These are phyloP conservation scores for Globia sparganii DNA, from an alignment of 2,888 invertebrate species.

Conservation along the genomic window DNA sequence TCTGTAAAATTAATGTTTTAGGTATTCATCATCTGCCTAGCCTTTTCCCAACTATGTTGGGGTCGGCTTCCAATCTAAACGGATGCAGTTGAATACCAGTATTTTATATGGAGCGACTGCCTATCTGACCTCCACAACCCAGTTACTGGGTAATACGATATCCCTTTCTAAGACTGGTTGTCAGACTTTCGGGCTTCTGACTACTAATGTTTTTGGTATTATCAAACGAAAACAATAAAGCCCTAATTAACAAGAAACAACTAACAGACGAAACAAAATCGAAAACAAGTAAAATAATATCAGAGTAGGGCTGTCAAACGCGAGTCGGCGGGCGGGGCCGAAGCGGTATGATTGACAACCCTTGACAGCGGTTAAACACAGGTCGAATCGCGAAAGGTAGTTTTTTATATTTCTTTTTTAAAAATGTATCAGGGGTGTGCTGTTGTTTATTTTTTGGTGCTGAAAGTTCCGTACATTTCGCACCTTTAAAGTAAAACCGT, in stretches of 20 bases:
- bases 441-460: conserved; percentile 55
- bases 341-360: conserved; percentile 83
- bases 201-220: neutral
- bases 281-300: conserved; percentile 67
- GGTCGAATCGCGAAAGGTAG: conserved; percentile 87
- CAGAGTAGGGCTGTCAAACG: conserved; percentile 74
- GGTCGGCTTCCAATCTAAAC: no score
- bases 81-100: no score
- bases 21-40: no score
- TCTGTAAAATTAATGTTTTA: neutral
- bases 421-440: conserved; percentile 64
- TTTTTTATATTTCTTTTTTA: conserved; percentile 70
- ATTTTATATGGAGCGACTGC: no score
- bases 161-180: no score
- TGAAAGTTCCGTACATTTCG: conserved; percentile 75
- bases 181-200: no score
- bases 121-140: no score
- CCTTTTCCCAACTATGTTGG: no score
- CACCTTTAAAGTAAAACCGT: no score
- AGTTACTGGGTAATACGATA: no score
- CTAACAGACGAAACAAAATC: conserved; percentile 65
- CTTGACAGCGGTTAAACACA: conserved; percentile 88
- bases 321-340: conserved; percentile 72
- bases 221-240: conserved; percentile 40
- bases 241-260: conserved; percentile 65